Evolutionary conservation across 2,113 vertebrate species (phyloP), one percentile per base, ranked within the genome.

Genomic region (Pomatostomus ruficeps): DNA sequence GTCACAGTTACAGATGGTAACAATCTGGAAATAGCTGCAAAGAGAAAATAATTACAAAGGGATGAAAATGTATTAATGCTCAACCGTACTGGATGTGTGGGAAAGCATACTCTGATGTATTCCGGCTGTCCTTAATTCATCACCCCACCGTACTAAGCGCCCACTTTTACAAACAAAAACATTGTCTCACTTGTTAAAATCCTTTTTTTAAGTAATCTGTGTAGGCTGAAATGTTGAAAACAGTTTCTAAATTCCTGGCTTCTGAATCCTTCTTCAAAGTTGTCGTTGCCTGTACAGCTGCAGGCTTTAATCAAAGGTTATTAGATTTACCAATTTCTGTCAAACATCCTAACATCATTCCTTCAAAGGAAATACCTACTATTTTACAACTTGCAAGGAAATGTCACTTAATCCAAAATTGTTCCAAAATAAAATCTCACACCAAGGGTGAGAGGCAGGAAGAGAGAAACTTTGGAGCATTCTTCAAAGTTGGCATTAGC

Each of bases 1-100:
- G 87, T 97, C 95, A 96, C 95, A 97, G 95, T 91, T 97, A 85
- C 85, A 98, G 97, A 98, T 98, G 97, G 96, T 67, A 98, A 97
- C 97, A 97, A 98, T 97, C 95, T 97, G 95, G 89, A 96, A 97
- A 89, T 92, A 92, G 85, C 93, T 97, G 93, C 95, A 96, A 96
- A 97, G 97, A 96, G 97, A 93, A 95, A 96, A 95, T 97, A 98
- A 97, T 97, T 96, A 96, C 90, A 95, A 97, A 96, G 72, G 88
- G 92, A 93, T 97, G 80, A 91, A 97, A 97, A 89, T 14, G 78
- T 90, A 97, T 97, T 97, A 97, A 97, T 95, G 84, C 52, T 96
- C 71, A 78, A 14, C 94, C 36, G 9, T 62, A 88, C 84, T 95
- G 48, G 52, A 67, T 97, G 85, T 91, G 76, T 95, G 77, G 96